Base-by-base conservation (phyloP, 2,888 invertebrate genomes). In the Anthoptus insignis region DNA sequence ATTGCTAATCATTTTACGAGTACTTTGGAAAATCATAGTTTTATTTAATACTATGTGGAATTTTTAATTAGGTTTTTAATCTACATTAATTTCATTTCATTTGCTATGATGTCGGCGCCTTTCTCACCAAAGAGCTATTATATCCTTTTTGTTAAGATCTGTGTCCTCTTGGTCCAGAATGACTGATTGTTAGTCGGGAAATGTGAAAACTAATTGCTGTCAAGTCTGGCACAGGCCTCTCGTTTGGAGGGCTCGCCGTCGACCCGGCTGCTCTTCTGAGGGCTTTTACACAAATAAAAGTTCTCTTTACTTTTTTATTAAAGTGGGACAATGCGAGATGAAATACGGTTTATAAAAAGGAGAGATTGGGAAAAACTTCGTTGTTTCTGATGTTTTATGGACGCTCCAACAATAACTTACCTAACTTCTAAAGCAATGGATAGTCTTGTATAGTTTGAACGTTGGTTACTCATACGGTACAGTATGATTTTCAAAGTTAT, bases 231-330 rank as follows among this genome's bases (percentile, higher is more conserved):
- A 58, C 57, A 64, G 29, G 22, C 58, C 42, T 52, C 58, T 58
- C n/a, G 52, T 58, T 58, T 52, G 64, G 52, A 64, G 64, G 57
- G 64, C 58, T 45, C 64, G 52, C 57, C 9, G 64, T 42, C 49
- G 64, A 64, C 64, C 64, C 56, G 42, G 64, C 50, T 64, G 58
- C 64, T 64, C 57, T 58, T 64, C 58, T 64, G 11, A 64, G 64
- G 45, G 58, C 58, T 42, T 64, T 58, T 64, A 64, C 21, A 64
- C 42, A 32, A 57, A 64, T 64, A 57, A 57, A 57, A 57, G 37
- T 47, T 61, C 64, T 57, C 59, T 66, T 69, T 65, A 65, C 54
- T 65, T 69, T 65, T 65, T 66, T 65, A 67, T 75, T 70, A 67
- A 69, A 75, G 72, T 71, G 69, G 64, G 68, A 68, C 47, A 66